Evolutionary conservation across 2,888 invertebrate genomes (phyloP), one percentile per base, ranked within the genome.

Genomic region (Plebejus melissa): DNA sequence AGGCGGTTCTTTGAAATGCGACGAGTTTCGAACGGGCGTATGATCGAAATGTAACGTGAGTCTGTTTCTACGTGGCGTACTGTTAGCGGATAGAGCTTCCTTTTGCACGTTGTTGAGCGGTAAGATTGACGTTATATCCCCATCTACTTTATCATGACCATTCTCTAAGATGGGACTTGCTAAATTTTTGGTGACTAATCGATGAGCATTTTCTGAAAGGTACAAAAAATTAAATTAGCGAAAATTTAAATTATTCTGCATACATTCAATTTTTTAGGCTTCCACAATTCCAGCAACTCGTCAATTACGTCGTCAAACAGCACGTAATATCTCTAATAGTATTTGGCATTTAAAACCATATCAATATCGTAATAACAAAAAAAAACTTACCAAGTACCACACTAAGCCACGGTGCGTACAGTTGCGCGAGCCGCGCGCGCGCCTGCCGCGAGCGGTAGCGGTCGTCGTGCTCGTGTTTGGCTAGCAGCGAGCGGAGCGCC

Each of bases 401-500:
- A 4, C 96, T 96, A 79, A 99, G 93, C 96, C 98, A 97, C 0
- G 99, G 99, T 76, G 98, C 95, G 87, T 99, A 99, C 46, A 99
- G 94, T 69, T 97, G 95, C 0, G 98, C 97, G 75, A 99, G 97
- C 74, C 99, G 94, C 6, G 96, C 96, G 83, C 97, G 97, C 5
- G 96, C 96, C 94, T 96, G 96, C 85, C 96, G 95, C 81, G 95
- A 95, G 81, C 96, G 95, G 87, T 98, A 98, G 77, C 99, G 94
- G 86, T 98, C 97, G 88, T 99, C 99, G 84, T 98, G 94, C 83
- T 98, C 97, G 87, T 99, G 99, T 87, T 99, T 99, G 9, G 98
- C 98, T 81, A 99, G 90, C 78, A 98, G 91, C 87, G 98, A 97
- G 77, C 98, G 95, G 36, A 99, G 91, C 16, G 97, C 96, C 58